phyloP scores from a whole-genome alignment of 2,797 vertebrate species.

The Denticeps clupeoides region DNA sequence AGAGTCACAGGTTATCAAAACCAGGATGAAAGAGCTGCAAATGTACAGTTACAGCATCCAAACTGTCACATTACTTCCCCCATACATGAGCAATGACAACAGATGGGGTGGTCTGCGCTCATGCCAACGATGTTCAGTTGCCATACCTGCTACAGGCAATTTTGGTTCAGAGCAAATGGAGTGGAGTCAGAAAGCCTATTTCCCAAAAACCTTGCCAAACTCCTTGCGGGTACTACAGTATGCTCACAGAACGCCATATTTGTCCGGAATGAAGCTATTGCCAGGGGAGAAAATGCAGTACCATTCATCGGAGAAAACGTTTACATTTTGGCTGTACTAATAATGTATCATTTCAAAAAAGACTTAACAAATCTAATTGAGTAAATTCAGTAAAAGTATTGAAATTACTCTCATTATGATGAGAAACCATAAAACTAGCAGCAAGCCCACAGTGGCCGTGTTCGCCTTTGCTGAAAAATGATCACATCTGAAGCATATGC shows the following conservation, averaged over 20 bases:
- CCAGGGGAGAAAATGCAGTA: not conserved
- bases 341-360: too few species aligned
- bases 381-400: too few species aligned
- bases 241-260: not conserved
- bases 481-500: slow-evolving; percentile 17
- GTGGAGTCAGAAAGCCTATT: slow-evolving; percentile 9
- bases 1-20: too few species aligned
- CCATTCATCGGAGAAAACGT: too few species aligned
- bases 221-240: not conserved
- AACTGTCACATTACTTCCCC: not conserved
- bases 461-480: not conserved
- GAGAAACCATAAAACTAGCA: not conserved
- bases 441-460: not conserved
- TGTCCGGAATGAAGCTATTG: not conserved
- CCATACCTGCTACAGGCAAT: slow-evolving; percentile 25
- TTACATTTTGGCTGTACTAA: too few species aligned
- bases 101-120: slow-evolving; percentile 25
- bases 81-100: slow-evolving; percentile 13
- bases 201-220: not conserved
- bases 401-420: not conserved
- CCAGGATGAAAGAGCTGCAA: too few species aligned
- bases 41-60: too few species aligned
- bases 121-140: slow-evolving; percentile 18
- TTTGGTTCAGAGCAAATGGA: slow-evolving; percentile 11
- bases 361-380: too few species aligned